Base-by-base conservation (phyloP, 2,113 vertebrate species). In the Rhineura floridana region DNA sequence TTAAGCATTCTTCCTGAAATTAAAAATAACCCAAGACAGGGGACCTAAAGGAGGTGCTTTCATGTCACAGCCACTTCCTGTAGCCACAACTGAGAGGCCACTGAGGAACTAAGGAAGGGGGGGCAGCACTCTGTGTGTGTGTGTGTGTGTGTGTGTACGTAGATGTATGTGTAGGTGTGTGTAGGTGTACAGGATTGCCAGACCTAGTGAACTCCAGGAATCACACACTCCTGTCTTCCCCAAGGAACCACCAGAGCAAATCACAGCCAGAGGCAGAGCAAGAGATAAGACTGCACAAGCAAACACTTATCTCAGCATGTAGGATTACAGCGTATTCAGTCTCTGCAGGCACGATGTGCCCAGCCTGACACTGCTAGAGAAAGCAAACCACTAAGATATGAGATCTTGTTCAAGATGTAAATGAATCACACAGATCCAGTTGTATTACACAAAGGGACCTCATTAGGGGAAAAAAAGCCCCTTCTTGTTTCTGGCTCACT, bases 181-280 rank as follows among this genome's bases (percentile, higher is more conserved):
- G 36, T 42, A 36, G 0, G 4, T 44, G 19, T 70, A 33, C 28
- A 70, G 25, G 7, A 73, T 81, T 81, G 33, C 50, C 39, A 59
- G 86, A 6, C 33, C 5, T 52, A 17, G 4, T 19, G 2, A n/a
- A 19, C 21, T 30, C 78, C 70, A 50, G 70, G 44, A 82, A 4
- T 75, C 79, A 62, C 52, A 75, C 36, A 52, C 46, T 63, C 70
- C 70, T 65, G 52, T 44, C 42, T 67, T 67, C 42, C 55, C 69
- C 69, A 75, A 62, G 44, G 55, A 67, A 42, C 44, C n/a, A 63
- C 70, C 17, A 4, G 70, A 83, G 59, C 59, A 83, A 88, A 76
- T 88, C 80, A 88, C 55, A 88, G 72, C 70, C 80, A 88, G 77
- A 70, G 77, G 48, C 86, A 81, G 55, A 83, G 80, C 70, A 83